Evolutionary conservation across 2,113 vertebrate species (phyloP).

Genomic region (Isichthys henryi): DNA sequence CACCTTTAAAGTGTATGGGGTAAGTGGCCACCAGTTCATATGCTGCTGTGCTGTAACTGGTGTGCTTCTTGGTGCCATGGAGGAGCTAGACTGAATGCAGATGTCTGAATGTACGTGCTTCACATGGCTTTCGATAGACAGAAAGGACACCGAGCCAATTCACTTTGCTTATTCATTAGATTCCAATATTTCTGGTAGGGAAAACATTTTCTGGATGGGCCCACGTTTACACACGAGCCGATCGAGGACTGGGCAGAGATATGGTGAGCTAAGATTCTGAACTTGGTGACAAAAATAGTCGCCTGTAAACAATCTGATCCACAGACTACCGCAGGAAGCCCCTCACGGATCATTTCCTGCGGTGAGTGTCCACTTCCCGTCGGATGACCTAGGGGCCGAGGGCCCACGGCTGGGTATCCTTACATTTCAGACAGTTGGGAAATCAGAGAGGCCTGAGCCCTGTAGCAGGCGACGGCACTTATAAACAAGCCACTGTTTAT

Average conservation of each 20-base stretch:
- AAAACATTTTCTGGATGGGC: not conserved
- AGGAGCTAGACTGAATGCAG: not conserved
- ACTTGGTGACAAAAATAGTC: slow-evolving; percentile 2
- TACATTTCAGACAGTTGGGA: slow-evolving; percentile 13
- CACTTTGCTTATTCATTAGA: not conserved
- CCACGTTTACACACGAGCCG: not conserved
- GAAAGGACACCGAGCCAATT: not conserved
- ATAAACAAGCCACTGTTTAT: slow-evolving; percentile 18
- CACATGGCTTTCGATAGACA: not conserved
- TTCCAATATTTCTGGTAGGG: not conserved
- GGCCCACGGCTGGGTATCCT: not conserved
- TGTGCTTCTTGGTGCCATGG: not conserved
- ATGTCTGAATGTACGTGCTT: not conserved
- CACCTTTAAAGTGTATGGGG: not conserved
- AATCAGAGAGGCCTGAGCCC: not conserved
- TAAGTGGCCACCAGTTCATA: not conserved
- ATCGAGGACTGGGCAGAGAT: not conserved
- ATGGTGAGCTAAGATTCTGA: not conserved
- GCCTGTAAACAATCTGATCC: slow-evolving; percentile 8
- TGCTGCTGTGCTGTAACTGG: not conserved
- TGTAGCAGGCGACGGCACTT: not conserved
- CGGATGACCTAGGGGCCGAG: slow-evolving; percentile 6
- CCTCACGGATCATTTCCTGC: slow-evolving; percentile 10
- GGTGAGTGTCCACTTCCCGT: slow-evolving; percentile 17
- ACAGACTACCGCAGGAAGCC: not conserved